Evolutionary conservation across 2,888 invertebrate genomes (phyloP).

Genomic region (Busseola fusca): DNA sequence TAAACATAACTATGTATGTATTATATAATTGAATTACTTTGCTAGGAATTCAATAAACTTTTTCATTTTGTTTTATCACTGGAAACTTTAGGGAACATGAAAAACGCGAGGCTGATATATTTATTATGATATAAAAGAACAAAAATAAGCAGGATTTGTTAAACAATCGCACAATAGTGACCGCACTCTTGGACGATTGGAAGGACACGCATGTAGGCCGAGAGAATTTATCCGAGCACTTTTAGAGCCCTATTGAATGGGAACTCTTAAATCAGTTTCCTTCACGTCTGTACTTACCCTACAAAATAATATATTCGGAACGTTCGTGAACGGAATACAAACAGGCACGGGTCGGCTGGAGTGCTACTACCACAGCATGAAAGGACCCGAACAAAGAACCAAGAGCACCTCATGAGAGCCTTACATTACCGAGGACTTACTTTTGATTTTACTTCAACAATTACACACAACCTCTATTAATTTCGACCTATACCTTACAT

Average conservation of each 20-base stretch:
- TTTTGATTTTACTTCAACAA: conserved; percentile 62
- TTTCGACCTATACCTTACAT: conserved; percentile 55
- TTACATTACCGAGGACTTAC: conserved; percentile 65
- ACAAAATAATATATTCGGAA: conserved; percentile 85
- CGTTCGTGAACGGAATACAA: conserved; percentile 87
- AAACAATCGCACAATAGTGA: conserved; percentile 66
- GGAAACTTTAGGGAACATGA: background rate
- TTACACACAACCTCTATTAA: conserved; percentile 63
- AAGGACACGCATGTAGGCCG: conserved; percentile 65
- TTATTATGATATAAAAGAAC: conserved; percentile 2
- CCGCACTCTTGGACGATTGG: conserved; percentile 56
- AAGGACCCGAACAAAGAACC: conserved; percentile 79
- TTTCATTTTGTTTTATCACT: background rate
- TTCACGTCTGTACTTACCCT: conserved; percentile 78
- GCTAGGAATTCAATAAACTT: background rate
- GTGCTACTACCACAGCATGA: conserved; percentile 77
- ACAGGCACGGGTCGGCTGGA: conserved; percentile 77
- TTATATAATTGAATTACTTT: background rate
- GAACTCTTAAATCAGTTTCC: conserved; percentile 84
- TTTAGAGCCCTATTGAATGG: conserved; percentile 78
- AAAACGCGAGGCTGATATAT: background rate
- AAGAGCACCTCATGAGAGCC: conserved; percentile 73
- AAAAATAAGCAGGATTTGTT: conserved; percentile 49
- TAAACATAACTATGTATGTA: background rate
- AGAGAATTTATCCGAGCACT: conserved; percentile 74